A percentile compares a stretch with the other conserved stretches of the same genome.
These are phyloP conservation scores for Phataginus tricuspis DNA, from an alignment of 2,797 vertebrate genomes.

Conservation along the genomic window DNA sequence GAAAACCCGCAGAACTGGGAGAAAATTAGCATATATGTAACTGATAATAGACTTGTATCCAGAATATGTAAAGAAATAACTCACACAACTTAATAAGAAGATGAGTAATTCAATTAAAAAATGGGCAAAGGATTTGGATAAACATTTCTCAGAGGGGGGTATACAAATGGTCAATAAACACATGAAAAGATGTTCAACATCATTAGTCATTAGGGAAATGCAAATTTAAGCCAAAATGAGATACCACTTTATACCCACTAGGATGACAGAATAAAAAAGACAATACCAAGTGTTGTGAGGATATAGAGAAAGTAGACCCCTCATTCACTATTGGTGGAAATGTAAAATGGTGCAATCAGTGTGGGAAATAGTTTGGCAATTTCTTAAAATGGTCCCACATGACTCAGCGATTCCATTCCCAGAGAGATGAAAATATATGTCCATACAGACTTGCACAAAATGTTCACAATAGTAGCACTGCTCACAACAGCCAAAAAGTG, in stretches of 20 bases:
- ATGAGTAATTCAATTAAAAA: background rate
- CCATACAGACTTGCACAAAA: background rate
- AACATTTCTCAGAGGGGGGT: background rate
- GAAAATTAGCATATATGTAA: background rate
- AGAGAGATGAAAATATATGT: conserved; percentile 4
- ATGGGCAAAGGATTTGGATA: background rate
- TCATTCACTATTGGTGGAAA: background rate
- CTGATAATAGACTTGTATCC: background rate
- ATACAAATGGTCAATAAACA: background rate
- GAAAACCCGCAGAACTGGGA: background rate
- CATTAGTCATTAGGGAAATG: background rate
- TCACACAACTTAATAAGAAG: background rate
- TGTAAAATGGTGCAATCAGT: background rate
- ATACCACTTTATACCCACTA: background rate
- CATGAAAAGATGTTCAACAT: background rate
- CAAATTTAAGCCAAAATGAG: background rate
- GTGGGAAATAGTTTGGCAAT: background rate
- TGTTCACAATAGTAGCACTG: background rate
- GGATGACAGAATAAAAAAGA: background rate
- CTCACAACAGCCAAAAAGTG: background rate
- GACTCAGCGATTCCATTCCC: background rate
- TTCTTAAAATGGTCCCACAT: conserved; percentile 33
- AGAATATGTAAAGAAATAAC: background rate
- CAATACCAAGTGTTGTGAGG: background rate
- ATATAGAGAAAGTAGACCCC: background rate